Percentiles rank a stretch among this genome's conserved stretches.
These are phyloP conservation scores for Drosophila bocki DNA, from an alignment of 1,140 invertebrate species.

Conservation along the genomic window DNA sequence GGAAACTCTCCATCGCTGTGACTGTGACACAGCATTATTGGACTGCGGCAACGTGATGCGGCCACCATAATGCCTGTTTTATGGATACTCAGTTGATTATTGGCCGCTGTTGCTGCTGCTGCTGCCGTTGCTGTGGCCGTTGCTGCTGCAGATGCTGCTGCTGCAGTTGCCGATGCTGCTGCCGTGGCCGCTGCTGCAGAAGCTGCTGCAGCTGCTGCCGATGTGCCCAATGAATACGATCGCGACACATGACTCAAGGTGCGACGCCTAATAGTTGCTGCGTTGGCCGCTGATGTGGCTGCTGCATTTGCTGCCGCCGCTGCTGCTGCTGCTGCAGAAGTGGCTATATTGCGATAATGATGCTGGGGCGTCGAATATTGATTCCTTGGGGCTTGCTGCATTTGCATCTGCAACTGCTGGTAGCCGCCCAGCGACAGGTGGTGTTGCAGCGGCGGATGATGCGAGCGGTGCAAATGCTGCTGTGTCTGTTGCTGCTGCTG, in stretches of 20 bases:
- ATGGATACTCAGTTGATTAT: conserved; percentile 65
- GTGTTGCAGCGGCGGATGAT: conserved; percentile 81
- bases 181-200: conserved; percentile 6
- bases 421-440: conserved; percentile 77
- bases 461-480: conserved; percentile 31
- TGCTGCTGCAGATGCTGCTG: conserved; percentile 22
- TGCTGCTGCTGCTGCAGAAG: conserved; percentile 37
- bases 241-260: conserved; percentile 78
- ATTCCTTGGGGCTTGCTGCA: conserved; percentile 44
- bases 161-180: conserved; percentile 14
- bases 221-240: conserved; percentile 76
- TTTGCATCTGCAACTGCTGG: conserved; percentile 60
- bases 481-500: conserved; percentile 25
- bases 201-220: conserved; percentile 34
- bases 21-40: conserved; percentile 92
- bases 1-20: conserved; percentile 93
- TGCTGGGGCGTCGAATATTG: conserved; percentile 76
- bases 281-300: conserved; percentile 45
- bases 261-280: conserved; percentile 74
- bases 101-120: conserved; percentile 17
- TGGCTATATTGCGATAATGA: conserved; percentile 64
- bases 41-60: conserved; percentile 86
- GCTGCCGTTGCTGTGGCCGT: conserved; percentile 14
- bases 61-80: conserved; percentile 74
- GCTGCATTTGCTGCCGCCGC: conserved; percentile 49